These are phyloP conservation scores for Eupsilia transversa DNA, from an alignment of 2,888 invertebrate genomes.

Conservation along the genomic window DNA sequence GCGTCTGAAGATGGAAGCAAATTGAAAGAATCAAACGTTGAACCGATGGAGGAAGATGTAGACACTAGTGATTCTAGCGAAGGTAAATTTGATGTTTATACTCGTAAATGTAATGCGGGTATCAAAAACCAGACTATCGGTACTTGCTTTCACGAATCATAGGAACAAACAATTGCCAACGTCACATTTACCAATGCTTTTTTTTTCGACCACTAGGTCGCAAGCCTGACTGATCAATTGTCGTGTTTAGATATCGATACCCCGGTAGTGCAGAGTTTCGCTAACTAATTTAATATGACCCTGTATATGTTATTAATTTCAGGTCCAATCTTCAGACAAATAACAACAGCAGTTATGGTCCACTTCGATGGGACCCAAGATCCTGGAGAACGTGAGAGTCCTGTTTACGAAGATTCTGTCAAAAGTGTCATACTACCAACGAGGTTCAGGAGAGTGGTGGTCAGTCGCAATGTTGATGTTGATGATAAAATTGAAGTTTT, in stretches of 20 bases:
- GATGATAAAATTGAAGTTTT: constrained; percentile 30
- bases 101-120: not conserved
- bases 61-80: constrained; percentile 6
- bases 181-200: not conserved
- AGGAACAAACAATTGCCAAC: not conserved
- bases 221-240: no score
- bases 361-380: constrained; percentile 46
- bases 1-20: not conserved
- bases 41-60: constrained; percentile 15
- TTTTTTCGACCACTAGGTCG: not conserved
- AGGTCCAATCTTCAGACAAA: constrained; percentile 58
- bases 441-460: not conserved
- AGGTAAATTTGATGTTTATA: constrained; percentile 28
- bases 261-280: no score
- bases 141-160: not conserved
- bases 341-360: constrained; percentile 56
- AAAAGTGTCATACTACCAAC: constrained; percentile 44
- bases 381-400: constrained; percentile 10
- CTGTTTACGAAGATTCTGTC: constrained; percentile 44
- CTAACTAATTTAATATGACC: no score
- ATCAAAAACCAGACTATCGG: no score
- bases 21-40: not conserved
- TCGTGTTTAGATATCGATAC: no score
- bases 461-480: not conserved
- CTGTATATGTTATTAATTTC: not conserved